Conservation (phyloP, 2,113 vertebrate species). For the Natator depressus region DNA sequence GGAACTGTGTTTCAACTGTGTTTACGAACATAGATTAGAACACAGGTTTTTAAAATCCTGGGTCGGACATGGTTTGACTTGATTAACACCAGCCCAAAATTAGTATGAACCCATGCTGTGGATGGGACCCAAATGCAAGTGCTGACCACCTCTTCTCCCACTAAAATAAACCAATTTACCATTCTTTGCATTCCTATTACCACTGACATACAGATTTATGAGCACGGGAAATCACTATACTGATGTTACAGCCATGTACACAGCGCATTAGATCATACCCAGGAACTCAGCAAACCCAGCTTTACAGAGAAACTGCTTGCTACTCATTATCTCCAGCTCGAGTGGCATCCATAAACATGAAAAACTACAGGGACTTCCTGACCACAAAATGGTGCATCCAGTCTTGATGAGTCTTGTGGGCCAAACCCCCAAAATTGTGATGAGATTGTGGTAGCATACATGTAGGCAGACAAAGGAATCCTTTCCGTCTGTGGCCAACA, state of each 20-base stretch:
- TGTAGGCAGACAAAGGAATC: not conserved
- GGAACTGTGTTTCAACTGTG: not conserved
- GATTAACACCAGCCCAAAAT: not conserved
- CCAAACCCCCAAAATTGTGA: not conserved
- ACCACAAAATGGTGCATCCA: not conserved
- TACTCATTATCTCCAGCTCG: not conserved
- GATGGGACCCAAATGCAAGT: not conserved
- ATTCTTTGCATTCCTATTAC: not conserved
- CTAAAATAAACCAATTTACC: not conserved
- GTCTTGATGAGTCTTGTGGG: not conserved
- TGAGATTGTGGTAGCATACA: not conserved
- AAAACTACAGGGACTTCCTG: not conserved
- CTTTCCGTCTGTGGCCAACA: not conserved
- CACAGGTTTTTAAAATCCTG: not conserved
- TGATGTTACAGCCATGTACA: not conserved
- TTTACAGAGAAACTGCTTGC: not conserved
- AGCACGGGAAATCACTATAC: not conserved
- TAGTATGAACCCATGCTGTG: not conserved
- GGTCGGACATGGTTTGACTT: not conserved
- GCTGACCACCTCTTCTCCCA: not conserved
- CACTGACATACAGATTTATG: not conserved
- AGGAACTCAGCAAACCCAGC: not conserved
- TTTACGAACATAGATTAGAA: constrained; percentile 3
- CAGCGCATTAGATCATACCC: not conserved
- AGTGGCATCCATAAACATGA: not conserved